These are phyloP conservation scores for Drosophila novamexicana DNA, from an alignment of 1,140 invertebrate species.

Conservation along the genomic window DNA sequence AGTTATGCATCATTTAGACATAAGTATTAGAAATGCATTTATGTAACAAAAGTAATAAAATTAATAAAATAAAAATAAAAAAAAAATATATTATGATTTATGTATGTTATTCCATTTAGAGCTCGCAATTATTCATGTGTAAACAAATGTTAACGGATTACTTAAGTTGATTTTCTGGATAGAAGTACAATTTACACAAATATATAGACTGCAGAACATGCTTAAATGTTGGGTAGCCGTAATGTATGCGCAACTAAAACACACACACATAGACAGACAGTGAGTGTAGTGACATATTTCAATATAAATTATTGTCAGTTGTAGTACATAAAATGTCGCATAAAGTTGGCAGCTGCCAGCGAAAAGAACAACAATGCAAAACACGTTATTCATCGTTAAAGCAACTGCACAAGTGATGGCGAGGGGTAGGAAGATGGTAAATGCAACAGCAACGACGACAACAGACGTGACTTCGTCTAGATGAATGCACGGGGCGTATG, in stretches of 20 bases:
- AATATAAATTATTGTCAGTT: slow-evolving; percentile 79
- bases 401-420: slow-evolving; percentile 40
- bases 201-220: not conserved
- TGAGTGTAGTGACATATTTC: slow-evolving; percentile 60
- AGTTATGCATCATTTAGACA: not conserved
- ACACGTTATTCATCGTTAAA: slow-evolving; percentile 76
- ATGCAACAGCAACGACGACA: slow-evolving; percentile 23
- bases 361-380: slow-evolving; percentile 45
- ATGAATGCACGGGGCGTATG: slow-evolving; percentile 79
- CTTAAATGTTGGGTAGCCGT: not conserved
- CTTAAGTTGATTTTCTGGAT: too few species aligned
- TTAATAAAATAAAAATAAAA: not conserved
- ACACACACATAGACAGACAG: slow-evolving; percentile 14
- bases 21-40: not conserved
- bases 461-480: slow-evolving; percentile 59
- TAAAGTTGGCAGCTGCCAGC: slow-evolving; percentile 52
- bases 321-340: slow-evolving; percentile 71
- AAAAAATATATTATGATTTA: too few species aligned
- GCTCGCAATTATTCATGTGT: too few species aligned
- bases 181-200: too few species aligned
- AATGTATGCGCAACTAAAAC: not conserved
- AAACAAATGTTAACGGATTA: too few species aligned
- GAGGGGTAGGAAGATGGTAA: not conserved
- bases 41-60: not conserved
- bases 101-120: too few species aligned